Evolutionary conservation across 2,797 vertebrate genomes (phyloP), one percentile per base, ranked within the genome.

Genomic region (Odontamblyopus lacepedii): DNA sequence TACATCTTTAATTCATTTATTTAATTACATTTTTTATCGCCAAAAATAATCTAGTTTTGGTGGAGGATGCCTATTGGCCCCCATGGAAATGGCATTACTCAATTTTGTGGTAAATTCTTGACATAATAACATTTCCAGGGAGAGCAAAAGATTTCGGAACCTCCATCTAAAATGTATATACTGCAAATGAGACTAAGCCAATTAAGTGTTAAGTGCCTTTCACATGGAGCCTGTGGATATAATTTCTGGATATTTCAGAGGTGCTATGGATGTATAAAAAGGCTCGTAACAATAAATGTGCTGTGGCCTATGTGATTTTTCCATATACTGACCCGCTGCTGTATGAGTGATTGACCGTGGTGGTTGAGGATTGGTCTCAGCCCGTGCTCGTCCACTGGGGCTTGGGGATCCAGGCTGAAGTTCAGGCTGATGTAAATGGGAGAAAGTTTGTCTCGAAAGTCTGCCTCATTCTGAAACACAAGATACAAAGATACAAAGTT

Each of bases 371-470:
- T 91, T 15, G 96, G 95, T 51, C 85, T 86, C 67, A 97, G 94
- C 63, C 95, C 93, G 2, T 95, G 90, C 15, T 72, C 74, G 77
- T 97, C 95, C 12, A 81, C 81, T 0, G 94, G 83, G 0, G 92
- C 92, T n/a, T 78, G 82, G 15, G 94, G 89, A 85, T 97, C 95
- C 92, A 98, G 91, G 61, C 95, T 95, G 86, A 97, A 97, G 91
- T 95, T 96, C 30, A 98, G 90, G 6, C 93, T 91, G 29, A 97
- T 88, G 70, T 92, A 91, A 87, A 98, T 96, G 8, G 96, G 93
- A 1, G 96, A 97, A 35, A 98, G 94, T 89, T 98, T 98, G 81
- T 98, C 97, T 79, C 96, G 94, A 83, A 98, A 98, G 77, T 97
- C 96, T 0, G 94, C 94, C 73, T 97, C 96, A 0, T 92, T 91